Evolutionary conservation across 2,888 invertebrate genomes (phyloP), one percentile per base, ranked within the genome.

Genomic region (Venusia cambrica): DNA sequence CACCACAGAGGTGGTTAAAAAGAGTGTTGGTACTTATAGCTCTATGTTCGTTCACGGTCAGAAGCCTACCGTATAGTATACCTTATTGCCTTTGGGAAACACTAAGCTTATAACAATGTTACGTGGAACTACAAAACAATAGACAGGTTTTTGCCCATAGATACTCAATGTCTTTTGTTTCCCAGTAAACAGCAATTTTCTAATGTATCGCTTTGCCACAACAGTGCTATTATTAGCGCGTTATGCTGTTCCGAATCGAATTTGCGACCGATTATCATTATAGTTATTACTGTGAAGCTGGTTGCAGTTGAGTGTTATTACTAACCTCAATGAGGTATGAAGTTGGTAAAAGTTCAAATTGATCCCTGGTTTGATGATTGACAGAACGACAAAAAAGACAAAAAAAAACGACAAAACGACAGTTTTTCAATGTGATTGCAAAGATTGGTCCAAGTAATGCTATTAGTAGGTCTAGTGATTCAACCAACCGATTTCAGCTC

Each of bases 61-160:
- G 4, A 2, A n/a, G 7, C 12, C 21, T 21, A 5, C 8, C 4
- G 17, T 12, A 1, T 12, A 14, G 14, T 10, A 9, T 3, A 2
- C 15, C 10, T 16, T 11, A 24, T 18, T 27, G 9, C 15, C 22
- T 8, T 9, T 27, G 32, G 28, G 28, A 28, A 38, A 33, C 9
- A 21, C 18, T 22, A 31, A 26, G 4, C 14, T 7, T 18, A 8
- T 18, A 12, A 26, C 32, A 28, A 27, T 32, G 26, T 21, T 38
- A 32, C 33, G 24, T 38, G 33, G 38, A 38, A 38, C 5, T 29
- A 5, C 4, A n/a, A 5, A 31, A 38, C 38, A 38, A 38, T 33
- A 7, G 28, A 4, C 5, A 9, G 1, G 14, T 38, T 38, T 38
- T 38, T 32, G 12, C 9, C 21, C 14, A 19, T 27, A 10, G 16